Evolutionary conservation across 2,797 vertebrate species (phyloP).

Genomic region (Oryzias dopingdopingensis): DNA sequence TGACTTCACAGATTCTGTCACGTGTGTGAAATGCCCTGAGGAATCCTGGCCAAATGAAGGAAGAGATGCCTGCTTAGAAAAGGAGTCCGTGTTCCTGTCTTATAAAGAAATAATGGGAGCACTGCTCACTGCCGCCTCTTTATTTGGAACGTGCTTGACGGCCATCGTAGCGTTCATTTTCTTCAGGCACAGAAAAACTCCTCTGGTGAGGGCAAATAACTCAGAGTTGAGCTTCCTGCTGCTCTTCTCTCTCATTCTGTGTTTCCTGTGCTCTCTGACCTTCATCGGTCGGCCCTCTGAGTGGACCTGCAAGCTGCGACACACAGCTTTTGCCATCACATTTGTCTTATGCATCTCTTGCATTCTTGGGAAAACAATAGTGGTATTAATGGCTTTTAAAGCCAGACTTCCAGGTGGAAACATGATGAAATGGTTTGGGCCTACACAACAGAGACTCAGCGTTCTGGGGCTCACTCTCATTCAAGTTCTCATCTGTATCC

Average conservation of each 20-base stretch:
- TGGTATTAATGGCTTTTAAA: constrained; percentile 71
- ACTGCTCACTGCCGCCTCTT: constrained; percentile 57
- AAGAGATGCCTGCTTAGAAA: constrained; percentile 47
- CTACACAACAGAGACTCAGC: constrained; percentile 53
- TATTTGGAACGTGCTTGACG: constrained; percentile 62
- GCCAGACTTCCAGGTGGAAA: constrained; percentile 57
- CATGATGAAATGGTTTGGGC: constrained; percentile 66
- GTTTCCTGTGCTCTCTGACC: constrained; percentile 67
- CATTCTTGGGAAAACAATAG: constrained; percentile 67
- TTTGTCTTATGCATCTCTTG: constrained; percentile 73
- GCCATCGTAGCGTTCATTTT: constrained; percentile 47
- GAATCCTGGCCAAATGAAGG: constrained; percentile 59
- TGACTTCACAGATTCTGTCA: constrained; percentile 50
- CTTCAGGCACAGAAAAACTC: constrained; percentile 61
- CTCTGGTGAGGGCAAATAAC: constrained; percentile 66
- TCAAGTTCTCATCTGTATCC: constrained; percentile 63
- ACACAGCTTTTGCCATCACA: constrained; percentile 67
- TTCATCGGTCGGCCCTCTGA: constrained; percentile 63
- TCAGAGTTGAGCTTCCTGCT: constrained; percentile 70
- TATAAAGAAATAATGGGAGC: constrained; percentile 67
- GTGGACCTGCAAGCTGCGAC: constrained; percentile 72
- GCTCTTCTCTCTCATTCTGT: constrained; percentile 66
- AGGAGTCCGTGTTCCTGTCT: constrained; percentile 57
- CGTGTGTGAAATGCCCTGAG: constrained; percentile 44
- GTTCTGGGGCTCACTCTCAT: constrained; percentile 61